phyloP scores from a whole-genome alignment of 2,797 vertebrate species.

The Ambastaia sidthimunki region DNA sequence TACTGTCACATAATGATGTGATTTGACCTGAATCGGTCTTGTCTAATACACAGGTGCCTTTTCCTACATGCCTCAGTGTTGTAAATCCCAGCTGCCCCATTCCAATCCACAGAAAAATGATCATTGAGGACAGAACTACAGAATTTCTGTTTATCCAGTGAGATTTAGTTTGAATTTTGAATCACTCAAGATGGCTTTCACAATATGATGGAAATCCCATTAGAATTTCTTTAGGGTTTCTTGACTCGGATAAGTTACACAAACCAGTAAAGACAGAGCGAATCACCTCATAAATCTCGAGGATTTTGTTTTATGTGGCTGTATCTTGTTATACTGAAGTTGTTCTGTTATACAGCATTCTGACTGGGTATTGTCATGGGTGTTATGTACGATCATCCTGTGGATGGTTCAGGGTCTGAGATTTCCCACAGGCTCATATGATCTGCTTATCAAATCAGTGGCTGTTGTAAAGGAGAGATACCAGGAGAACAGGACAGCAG shows the following conservation, averaged over 20 bases:
- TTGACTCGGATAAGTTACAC: background rate
- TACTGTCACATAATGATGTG: background rate
- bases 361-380: background rate
- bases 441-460: constrained; percentile 4
- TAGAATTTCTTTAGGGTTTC: background rate
- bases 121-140: background rate
- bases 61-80: background rate
- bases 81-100: background rate
- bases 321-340: background rate
- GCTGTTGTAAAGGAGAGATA: constrained; percentile 23
- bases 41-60: background rate
- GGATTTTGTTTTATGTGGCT: background rate
- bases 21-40: constrained; percentile 13
- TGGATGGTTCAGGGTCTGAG: background rate
- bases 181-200: background rate
- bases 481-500: background rate
- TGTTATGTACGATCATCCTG: constrained; percentile 18
- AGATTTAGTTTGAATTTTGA: background rate
- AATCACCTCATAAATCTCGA: background rate
- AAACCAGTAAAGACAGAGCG: background rate
- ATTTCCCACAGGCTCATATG: constrained; percentile 19
- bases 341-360: background rate
- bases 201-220: background rate
- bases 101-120: background rate
- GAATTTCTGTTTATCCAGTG: background rate